These are phyloP conservation scores for Calliopum simillimum DNA, from an alignment of 2,888 invertebrate species.

Conservation along the genomic window DNA sequence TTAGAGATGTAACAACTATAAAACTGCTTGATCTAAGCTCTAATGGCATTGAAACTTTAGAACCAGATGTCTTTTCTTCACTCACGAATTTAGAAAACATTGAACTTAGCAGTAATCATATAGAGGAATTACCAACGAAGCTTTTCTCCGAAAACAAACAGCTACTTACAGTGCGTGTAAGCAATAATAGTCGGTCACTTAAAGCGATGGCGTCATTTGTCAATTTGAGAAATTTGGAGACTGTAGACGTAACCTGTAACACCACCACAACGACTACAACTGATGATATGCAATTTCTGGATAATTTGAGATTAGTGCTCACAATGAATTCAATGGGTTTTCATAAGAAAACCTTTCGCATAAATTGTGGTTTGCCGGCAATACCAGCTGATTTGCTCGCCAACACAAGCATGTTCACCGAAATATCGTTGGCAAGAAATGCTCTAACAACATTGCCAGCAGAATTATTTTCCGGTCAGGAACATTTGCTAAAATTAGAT, in stretches of 20 bases:
- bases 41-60: conserved; percentile 74
- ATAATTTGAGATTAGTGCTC: too few relatives aligned
- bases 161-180: conserved; percentile 71
- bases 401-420: conserved; percentile 71
- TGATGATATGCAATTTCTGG: conserved; percentile 71
- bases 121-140: conserved; percentile 73
- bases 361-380: conserved; percentile 70
- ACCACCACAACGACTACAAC: too few relatives aligned
- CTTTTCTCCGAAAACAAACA: conserved; percentile 72
- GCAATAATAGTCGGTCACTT: too few relatives aligned
- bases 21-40: conserved; percentile 76
- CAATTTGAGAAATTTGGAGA: too few relatives aligned
- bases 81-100: conserved; percentile 74
- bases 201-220: too few relatives aligned
- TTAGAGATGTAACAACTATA: conserved; percentile 74
- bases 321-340: too few relatives aligned
- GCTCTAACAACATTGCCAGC: conserved; percentile 71
- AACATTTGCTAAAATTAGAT: conserved; percentile 73
- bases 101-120: conserved; percentile 77
- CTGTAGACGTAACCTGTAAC: too few relatives aligned
- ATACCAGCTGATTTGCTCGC: conserved; percentile 75
- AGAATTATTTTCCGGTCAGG: conserved; percentile 74
- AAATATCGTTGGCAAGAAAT: conserved; percentile 74
- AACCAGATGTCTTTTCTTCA: conserved; percentile 73
- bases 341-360: too few relatives aligned